phyloP scores from a whole-genome alignment of 2,888 invertebrate species.

The Acrocyrtus sp. region DNA sequence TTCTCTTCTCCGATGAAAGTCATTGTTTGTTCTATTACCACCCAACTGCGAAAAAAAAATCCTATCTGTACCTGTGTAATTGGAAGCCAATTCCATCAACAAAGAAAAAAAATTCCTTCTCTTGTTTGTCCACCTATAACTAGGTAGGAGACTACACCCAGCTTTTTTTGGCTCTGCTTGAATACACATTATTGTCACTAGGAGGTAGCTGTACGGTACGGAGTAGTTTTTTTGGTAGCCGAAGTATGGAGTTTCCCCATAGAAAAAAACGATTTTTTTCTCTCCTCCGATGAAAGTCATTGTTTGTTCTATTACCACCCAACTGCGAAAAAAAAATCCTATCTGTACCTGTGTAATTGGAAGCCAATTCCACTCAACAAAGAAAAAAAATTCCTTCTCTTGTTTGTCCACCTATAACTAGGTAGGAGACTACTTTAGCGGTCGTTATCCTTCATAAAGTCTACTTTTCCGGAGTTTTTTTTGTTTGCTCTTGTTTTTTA shows the following conservation, averaged over 20 bases:
- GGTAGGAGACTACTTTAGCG: no score
- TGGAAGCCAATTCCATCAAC: constrained; percentile 34
- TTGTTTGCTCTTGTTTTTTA: no score
- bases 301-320: constrained; percentile 24
- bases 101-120: constrained; percentile 8
- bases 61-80: constrained; percentile 41
- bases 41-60: neutral
- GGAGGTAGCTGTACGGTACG: no score
- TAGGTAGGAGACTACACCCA: no score
- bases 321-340: neutral
- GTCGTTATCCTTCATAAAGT: no score
- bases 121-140: constrained; percentile 41
- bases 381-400: constrained; percentile 11
- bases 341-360: constrained; percentile 45
- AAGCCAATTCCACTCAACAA: constrained; percentile 25
- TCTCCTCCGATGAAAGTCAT: constrained; percentile 13
- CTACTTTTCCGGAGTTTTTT: no score
- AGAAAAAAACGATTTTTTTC: neutral
- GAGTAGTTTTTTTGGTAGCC: neutral
- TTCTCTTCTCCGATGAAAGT: constrained; percentile 9
- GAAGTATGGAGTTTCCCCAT: neutral
- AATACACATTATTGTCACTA: no score
- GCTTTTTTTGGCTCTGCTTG: no score
- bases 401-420: constrained; percentile 43
- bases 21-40: constrained; percentile 26